Base-by-base conservation (phyloP, 92 coral and sea anemone species). In the Isaurus tuberculatus region DNA sequence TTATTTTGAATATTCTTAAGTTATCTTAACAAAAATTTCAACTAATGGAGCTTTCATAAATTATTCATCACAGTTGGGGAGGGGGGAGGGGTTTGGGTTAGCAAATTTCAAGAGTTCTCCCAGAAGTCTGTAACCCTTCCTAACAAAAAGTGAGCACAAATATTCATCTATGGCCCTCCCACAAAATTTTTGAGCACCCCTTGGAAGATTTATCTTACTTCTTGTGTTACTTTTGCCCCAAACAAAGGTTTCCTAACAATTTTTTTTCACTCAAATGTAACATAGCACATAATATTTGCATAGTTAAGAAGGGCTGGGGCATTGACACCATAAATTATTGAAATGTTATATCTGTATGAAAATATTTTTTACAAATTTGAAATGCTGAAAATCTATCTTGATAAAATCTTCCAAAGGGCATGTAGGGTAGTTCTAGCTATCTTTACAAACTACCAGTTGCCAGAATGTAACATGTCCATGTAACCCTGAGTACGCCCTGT, bases 101-200 rank as follows among this genome's bases (percentile, higher is more conserved):
- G 49, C 73, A 69, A 69, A 69, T 69, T 36, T 69, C 33, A 69
- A 37, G 73, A 69, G 73, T 69, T 37, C 49, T 69, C 53, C 74
- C 74, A 69, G 74, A 69, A 69, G 74, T 69, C 53, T 69, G 74
- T 69, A 69, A 69, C 74, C 74, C 51, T 69, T 69, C 74, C 74
- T 69, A 69, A 69, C 74, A 69, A 69, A 69, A 37, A 37, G 51
- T 69, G 53, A 37, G 74, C 74, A 69, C 74, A 69, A 37, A 69
- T 69, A 19, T 69, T 69, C 74, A 69, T 69, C 74, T 69, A 51
- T 69, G 74, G 74, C 74, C 74, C 74, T 67, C 44, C 49, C 49
- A 69, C 74, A 36, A 69, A 69, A 69, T 69, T 37, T 8, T 37
- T 34, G 74, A 69, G 30, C 49, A 69, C 53, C 73, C 71, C 73